Conservation (phyloP, 2,888 invertebrate species). For the Melanotus villosus region DNA sequence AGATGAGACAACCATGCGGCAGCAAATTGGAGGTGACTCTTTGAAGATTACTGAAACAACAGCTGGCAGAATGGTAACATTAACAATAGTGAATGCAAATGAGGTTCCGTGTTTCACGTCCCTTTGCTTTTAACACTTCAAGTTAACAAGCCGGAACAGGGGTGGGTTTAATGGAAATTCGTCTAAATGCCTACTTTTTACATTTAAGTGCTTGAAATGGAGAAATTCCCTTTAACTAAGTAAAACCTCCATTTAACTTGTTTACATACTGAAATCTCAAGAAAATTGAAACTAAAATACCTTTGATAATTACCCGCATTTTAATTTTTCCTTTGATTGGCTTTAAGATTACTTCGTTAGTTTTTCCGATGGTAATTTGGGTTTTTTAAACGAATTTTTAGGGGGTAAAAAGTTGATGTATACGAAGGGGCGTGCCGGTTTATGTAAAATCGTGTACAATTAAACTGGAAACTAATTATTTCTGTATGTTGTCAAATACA, state of each 20-base stretch:
- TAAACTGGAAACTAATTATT: constrained; percentile 12
- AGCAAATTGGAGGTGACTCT: constrained; percentile 26
- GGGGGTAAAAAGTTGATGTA: background rate
- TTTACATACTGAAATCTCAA: too few relatives aligned
- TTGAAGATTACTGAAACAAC: constrained; percentile 29
- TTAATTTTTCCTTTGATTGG: too few relatives aligned
- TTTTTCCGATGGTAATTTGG: too few relatives aligned
- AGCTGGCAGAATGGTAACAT: constrained; percentile 23
- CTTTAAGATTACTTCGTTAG: too few relatives aligned
- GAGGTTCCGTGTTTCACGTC: constrained; percentile 28
- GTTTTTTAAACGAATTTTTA: background rate
- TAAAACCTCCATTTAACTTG: too few relatives aligned
- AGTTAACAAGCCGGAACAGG: constrained; percentile 31
- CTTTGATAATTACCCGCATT: too few relatives aligned
- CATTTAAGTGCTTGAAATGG: too few relatives aligned
- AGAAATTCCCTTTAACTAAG: too few relatives aligned
- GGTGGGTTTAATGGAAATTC: constrained; percentile 23
- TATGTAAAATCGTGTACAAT: background rate
- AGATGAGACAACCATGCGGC: background rate
- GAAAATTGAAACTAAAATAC: too few relatives aligned
- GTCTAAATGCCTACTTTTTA: background rate
- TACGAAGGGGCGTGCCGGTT: background rate
- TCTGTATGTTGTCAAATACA: constrained; percentile 13
- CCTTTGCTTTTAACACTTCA: constrained; percentile 38
- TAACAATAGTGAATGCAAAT: constrained; percentile 38